phyloP scores from a whole-genome alignment of 2,113 vertebrate genomes.

The Pampusana beccarii region DNA sequence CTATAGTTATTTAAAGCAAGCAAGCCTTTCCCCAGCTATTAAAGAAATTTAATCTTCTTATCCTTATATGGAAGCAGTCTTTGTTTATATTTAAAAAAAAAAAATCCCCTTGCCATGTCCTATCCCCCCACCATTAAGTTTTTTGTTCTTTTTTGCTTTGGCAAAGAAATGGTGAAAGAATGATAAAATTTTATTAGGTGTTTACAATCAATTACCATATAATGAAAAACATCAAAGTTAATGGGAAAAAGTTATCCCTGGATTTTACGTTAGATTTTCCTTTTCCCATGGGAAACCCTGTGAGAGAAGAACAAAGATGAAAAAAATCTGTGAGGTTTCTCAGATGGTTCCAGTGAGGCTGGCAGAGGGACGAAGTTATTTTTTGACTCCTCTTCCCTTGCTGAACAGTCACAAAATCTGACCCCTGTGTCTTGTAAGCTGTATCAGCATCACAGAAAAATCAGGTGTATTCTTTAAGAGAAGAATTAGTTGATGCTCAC shows the following conservation, averaged over 20 bases:
- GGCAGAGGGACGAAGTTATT: neutral
- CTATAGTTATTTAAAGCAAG: conserved; percentile 68
- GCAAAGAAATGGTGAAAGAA: conserved; percentile 14
- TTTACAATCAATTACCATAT: conserved; percentile 19
- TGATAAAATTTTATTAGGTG: conserved; percentile 34
- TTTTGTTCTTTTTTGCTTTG: neutral
- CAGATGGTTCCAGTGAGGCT: neutral
- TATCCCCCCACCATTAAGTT: neutral
- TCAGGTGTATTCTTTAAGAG: neutral
- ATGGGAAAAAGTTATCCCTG: neutral
- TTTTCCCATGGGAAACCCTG: conserved; percentile 50
- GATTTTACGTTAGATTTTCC: neutral
- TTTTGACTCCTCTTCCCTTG: neutral
- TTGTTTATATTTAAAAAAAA: conserved; percentile 25
- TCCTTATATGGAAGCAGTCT: conserved; percentile 55
- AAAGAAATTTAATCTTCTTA: conserved; percentile 71
- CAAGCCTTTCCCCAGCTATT: conserved; percentile 51
- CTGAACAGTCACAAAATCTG: neutral
- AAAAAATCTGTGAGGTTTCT: neutral
- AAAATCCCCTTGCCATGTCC: neutral
- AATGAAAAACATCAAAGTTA: conserved; percentile 4
- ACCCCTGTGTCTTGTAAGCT: neutral
- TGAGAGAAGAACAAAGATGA: neutral
- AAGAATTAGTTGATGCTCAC: neutral
- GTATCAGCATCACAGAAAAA: neutral